Conservation (phyloP, 2,797 vertebrate genomes). For the Paramormyrops hopkinsi region DNA sequence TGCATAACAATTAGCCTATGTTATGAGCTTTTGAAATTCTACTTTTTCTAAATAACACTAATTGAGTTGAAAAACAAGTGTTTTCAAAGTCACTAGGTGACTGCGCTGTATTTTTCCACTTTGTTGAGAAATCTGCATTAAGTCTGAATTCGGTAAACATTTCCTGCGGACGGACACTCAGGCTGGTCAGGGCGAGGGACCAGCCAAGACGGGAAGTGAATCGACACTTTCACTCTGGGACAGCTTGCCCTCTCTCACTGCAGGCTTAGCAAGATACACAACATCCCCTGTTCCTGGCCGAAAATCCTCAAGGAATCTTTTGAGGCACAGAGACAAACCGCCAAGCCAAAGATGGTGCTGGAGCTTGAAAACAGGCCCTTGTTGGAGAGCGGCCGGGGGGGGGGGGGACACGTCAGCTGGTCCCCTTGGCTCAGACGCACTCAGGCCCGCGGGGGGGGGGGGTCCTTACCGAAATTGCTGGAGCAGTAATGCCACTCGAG, state of each 20-base stretch:
- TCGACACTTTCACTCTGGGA: conserved; percentile 55
- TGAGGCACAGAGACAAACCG: conserved; percentile 48
- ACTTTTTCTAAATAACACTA: background rate
- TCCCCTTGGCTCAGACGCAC: conserved; percentile 34
- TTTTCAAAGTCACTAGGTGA: background rate
- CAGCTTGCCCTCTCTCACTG: conserved; percentile 45
- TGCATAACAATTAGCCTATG: background rate
- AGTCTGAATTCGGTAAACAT: conserved; percentile 49
- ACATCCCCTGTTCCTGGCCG: conserved; percentile 39
- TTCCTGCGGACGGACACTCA: conserved; percentile 42
- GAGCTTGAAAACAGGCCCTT: conserved; percentile 41
- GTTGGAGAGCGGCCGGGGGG: conserved; percentile 7
- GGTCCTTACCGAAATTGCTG: conserved; percentile 88
- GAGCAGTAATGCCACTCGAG: conserved; percentile 89
- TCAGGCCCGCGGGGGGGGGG: conserved; percentile 31
- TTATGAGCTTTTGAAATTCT: background rate
- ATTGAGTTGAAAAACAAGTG: background rate
- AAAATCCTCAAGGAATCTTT: conserved; percentile 54
- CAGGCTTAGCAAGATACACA: conserved; percentile 46
- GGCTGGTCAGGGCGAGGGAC: conserved; percentile 37
- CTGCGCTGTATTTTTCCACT: conserved; percentile 25
- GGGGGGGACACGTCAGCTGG: conserved; percentile 1
- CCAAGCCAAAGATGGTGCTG: conserved; percentile 34
- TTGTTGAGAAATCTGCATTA: conserved; percentile 49
- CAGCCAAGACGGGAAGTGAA: conserved; percentile 42